These are phyloP conservation scores for Chondrosia reniformis DNA, from an alignment of 37 sponge, comb jelly and placozoan species.

Conservation along the genomic window DNA sequence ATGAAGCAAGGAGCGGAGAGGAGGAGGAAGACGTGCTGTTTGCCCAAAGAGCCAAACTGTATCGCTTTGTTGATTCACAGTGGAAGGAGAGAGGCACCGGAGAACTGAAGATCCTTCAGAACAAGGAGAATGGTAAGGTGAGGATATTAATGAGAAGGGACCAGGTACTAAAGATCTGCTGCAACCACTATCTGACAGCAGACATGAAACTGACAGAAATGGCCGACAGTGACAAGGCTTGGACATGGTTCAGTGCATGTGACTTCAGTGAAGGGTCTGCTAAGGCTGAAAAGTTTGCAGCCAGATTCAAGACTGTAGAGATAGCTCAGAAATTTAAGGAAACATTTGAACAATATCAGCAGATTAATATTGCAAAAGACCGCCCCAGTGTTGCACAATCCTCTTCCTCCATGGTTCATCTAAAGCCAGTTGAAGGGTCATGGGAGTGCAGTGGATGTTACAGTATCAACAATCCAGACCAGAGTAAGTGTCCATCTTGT, in stretches of 20 bases:
- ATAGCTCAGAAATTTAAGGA: constrained; percentile 68
- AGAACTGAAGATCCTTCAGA: constrained; percentile 76
- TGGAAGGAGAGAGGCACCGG: constrained; percentile 98
- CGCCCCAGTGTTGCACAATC: too few species aligned
- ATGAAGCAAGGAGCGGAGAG: constrained; percentile 60
- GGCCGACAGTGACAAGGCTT: constrained; percentile 58
- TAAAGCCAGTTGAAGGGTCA: too few species aligned
- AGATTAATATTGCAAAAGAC: too few species aligned
- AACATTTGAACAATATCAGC: constrained; percentile 69
- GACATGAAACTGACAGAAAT: constrained; percentile 67
- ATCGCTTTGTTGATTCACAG: constrained; percentile 70
- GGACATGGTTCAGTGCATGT: constrained; percentile 79
- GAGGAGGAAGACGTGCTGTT: constrained; percentile 72
- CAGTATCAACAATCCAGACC: neutral
- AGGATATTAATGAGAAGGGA: constrained; percentile 91
- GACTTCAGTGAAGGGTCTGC: constrained; percentile 78
- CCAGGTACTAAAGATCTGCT: constrained; percentile 89
- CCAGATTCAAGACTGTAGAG: constrained; percentile 81
- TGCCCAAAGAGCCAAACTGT: constrained; percentile 72
- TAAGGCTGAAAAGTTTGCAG: constrained; percentile 59
- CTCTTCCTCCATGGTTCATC: too few species aligned
- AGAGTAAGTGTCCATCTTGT: constrained; percentile 40
- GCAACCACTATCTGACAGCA: constrained; percentile 81
- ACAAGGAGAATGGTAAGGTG: constrained; percentile 46
- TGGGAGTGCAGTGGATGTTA: too few species aligned